Percentiles rank a stretch among this genome's conserved stretches.
Conservation (phyloP, 2,797 vertebrate genomes). For the Tadarida brasiliensis region DNA sequence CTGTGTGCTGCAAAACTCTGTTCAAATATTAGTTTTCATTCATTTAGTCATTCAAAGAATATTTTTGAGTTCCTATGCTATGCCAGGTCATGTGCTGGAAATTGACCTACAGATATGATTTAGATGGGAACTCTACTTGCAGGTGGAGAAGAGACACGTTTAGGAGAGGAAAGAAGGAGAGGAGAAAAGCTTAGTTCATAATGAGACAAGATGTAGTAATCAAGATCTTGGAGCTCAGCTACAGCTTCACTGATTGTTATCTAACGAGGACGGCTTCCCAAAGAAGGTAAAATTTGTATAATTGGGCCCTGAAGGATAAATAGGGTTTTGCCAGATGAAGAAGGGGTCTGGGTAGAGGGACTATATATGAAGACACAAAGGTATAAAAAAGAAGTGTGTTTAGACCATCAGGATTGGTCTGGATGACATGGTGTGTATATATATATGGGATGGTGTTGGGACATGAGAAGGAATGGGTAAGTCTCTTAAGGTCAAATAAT, state of each 20-base stretch:
- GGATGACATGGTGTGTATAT: background rate
- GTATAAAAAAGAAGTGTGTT: background rate
- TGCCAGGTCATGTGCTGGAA: background rate
- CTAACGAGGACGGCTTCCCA: conserved; percentile 24
- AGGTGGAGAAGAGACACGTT: background rate
- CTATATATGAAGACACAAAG: background rate
- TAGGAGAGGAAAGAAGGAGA: background rate
- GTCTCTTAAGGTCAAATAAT: background rate
- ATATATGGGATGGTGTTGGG: background rate
- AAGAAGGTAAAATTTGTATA: conserved; percentile 18
- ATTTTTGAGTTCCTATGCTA: background rate
- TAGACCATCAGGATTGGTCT: background rate
- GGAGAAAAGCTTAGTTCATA: background rate
- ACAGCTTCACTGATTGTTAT: background rate
- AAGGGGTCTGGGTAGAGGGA: background rate
- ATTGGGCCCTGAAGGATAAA: background rate
- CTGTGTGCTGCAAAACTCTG: background rate
- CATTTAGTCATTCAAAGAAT: conserved; percentile 13
- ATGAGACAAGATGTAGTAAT: background rate
- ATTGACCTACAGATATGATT: conserved; percentile 16
- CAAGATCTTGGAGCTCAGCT: background rate
- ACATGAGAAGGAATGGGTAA: background rate
- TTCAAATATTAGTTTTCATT: conserved; percentile 24
- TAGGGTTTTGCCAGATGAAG: background rate
- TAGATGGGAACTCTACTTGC: background rate